A percentile compares a stretch with the other conserved stretches of the same genome.
phyloP scores from a whole-genome alignment of 2,797 vertebrate species.

The Acrossocheilus fasciatus region DNA sequence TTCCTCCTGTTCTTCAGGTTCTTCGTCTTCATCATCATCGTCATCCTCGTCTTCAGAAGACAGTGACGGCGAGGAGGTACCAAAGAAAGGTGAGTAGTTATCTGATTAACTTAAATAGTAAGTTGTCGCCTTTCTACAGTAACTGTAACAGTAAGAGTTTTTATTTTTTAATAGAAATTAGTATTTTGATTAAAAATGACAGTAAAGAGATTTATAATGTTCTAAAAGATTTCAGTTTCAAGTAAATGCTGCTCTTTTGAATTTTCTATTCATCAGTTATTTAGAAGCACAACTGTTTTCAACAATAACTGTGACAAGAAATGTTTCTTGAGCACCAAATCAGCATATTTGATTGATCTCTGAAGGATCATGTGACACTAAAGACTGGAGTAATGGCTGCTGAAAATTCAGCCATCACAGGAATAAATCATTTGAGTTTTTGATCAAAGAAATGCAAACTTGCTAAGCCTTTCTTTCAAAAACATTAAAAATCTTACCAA shows the following conservation, averaged over 20 bases:
- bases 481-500: not conserved
- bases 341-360: not conserved
- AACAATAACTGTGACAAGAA: not conserved
- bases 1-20: slow-evolving; percentile 93
- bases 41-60: slow-evolving; percentile 90
- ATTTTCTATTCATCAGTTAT: not conserved
- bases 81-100: slow-evolving; percentile 86
- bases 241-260: not conserved
- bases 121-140: not conserved
- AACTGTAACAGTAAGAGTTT: too few species aligned
- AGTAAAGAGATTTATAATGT: not conserved
- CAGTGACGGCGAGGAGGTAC: slow-evolving; percentile 89
- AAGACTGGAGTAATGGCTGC: not conserved
- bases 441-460: not conserved
- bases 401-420: not conserved
- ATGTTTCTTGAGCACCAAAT: not conserved
- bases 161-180: not conserved
- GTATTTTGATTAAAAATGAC: not conserved
- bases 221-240: not conserved
- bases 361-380: not conserved
- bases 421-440: not conserved
- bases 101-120: not conserved
- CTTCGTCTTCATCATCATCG: slow-evolving; percentile 91
- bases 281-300: not conserved
- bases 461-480: not conserved